Evolutionary conservation across 2,797 vertebrate genomes (phyloP).

Genomic region (Fistularia tabacaria): DNA sequence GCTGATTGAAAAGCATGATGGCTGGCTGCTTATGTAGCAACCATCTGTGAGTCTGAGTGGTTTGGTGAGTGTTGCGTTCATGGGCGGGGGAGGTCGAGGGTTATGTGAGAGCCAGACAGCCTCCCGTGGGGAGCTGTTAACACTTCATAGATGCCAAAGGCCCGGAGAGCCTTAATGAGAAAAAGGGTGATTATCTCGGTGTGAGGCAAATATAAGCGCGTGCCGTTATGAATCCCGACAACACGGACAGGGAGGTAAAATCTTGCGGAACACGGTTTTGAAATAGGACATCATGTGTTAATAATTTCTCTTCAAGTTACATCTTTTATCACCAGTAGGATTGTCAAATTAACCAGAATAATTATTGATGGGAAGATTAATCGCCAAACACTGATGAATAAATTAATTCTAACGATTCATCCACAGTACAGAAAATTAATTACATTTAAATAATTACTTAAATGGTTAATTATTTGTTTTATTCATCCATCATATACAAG

Average conservation of each 20-base stretch:
- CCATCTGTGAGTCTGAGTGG: constrained; percentile 77
- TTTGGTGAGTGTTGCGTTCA: constrained; percentile 58
- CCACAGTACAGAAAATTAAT: constrained; percentile 36
- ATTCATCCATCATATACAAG: constrained; percentile 36
- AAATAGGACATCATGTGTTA: neutral
- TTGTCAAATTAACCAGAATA: neutral
- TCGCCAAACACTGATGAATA: constrained; percentile 44
- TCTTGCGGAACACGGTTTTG: too few species aligned
- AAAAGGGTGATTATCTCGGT: constrained; percentile 63
- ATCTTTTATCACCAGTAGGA: too few species aligned
- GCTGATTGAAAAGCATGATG: constrained; percentile 78
- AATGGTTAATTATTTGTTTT: constrained; percentile 32
- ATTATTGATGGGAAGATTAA: constrained; percentile 40
- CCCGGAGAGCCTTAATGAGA: constrained; percentile 72
- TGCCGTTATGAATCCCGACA: constrained; percentile 48
- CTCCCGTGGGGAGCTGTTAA: constrained; percentile 81
- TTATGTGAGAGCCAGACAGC: constrained; percentile 64
- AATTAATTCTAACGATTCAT: constrained; percentile 43
- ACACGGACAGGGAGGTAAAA: constrained; percentile 5
- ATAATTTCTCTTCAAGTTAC: too few species aligned
- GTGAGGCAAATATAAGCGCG: constrained; percentile 58
- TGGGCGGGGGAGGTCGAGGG: constrained; percentile 62
- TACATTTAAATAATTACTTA: constrained; percentile 14
- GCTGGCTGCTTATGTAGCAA: constrained; percentile 54
- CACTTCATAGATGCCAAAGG: constrained; percentile 89